Conservation (phyloP, 2,888 invertebrate species). For the Drosophila macrospina region DNA sequence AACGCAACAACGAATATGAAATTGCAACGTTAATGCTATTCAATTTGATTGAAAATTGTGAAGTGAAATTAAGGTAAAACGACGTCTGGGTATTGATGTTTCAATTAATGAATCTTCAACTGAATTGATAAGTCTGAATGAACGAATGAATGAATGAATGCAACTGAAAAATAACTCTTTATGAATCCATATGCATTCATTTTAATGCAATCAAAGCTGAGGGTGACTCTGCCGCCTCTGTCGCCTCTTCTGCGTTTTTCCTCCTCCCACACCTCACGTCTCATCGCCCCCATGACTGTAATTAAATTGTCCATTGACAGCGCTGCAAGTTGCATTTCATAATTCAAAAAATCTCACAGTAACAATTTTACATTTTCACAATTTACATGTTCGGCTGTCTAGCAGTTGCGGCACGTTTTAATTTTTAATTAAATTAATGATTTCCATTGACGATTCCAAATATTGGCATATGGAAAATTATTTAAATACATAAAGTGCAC, state of each 20-base stretch:
- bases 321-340: constrained; percentile 28
- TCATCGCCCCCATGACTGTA: constrained; percentile 39
- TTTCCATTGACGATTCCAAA: constrained; percentile 59
- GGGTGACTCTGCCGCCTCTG: neutral
- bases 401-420: constrained; percentile 64
- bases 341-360: constrained; percentile 42
- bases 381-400: constrained; percentile 6
- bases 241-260: too few relatives aligned
- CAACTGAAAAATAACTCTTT: constrained; percentile 36
- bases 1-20: neutral
- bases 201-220: constrained; percentile 62
- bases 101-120: constrained; percentile 62
- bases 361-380: constrained; percentile 19
- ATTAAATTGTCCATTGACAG: constrained; percentile 67
- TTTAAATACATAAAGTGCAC: constrained; percentile 55
- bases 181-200: constrained; percentile 46
- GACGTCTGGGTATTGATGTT: constrained; percentile 31
- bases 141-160: constrained; percentile 24
- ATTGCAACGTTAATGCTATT: constrained; percentile 1
- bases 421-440: constrained; percentile 77
- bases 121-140: constrained; percentile 48
- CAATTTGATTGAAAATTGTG: constrained; percentile 11
- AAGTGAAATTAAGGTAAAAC: neutral
- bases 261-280: neutral
- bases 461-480: constrained; percentile 51